These are phyloP conservation scores for Larimichthys polyactis DNA, from an alignment of 2,113 vertebrate species.

Conservation along the genomic window DNA sequence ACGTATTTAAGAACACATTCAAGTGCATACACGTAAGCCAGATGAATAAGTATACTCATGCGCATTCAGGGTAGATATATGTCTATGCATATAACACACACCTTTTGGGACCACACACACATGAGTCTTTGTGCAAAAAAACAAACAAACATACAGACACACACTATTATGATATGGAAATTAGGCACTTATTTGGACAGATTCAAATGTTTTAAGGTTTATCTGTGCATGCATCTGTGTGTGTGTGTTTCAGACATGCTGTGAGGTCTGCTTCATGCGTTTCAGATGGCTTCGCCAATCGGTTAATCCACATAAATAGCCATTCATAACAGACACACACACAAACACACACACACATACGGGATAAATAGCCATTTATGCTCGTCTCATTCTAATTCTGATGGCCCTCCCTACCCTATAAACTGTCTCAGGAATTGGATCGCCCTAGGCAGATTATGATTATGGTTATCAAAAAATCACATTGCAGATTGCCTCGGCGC, in stretches of 20 bases:
- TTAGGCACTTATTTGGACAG: slow-evolving; percentile 4
- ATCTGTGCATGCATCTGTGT: not conserved
- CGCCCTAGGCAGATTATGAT: slow-evolving; percentile 90
- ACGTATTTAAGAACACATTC: slow-evolving; percentile 46
- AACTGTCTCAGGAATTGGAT: slow-evolving; percentile 96
- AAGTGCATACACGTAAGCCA: slow-evolving; percentile 36
- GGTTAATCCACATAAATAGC: slow-evolving; percentile 96
- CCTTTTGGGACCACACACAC: not conserved
- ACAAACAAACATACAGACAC: not conserved
- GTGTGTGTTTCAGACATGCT: slow-evolving; percentile 23
- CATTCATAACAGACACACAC: slow-evolving; percentile 87
- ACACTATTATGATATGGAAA: not conserved
- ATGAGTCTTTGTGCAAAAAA: not conserved
- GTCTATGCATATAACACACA: slow-evolving; percentile 34
- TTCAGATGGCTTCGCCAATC: slow-evolving; percentile 92
- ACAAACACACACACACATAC: slow-evolving; percentile 19
- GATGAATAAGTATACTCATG: slow-evolving; percentile 58
- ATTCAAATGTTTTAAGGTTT: slow-evolving; percentile 19
- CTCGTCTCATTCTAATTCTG: slow-evolving; percentile 99
- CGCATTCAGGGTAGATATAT: slow-evolving; percentile 52
- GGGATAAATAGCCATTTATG: slow-evolving; percentile 83
- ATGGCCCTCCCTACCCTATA: slow-evolving; percentile 89
- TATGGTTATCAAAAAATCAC: slow-evolving; percentile 93
- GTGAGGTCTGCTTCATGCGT: slow-evolving; percentile 84
- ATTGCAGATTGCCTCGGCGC: slow-evolving; percentile 85